Evolutionary conservation across 92 coral and sea anemone genomes (phyloP).

Genomic region (Heteractis magnifica): DNA sequence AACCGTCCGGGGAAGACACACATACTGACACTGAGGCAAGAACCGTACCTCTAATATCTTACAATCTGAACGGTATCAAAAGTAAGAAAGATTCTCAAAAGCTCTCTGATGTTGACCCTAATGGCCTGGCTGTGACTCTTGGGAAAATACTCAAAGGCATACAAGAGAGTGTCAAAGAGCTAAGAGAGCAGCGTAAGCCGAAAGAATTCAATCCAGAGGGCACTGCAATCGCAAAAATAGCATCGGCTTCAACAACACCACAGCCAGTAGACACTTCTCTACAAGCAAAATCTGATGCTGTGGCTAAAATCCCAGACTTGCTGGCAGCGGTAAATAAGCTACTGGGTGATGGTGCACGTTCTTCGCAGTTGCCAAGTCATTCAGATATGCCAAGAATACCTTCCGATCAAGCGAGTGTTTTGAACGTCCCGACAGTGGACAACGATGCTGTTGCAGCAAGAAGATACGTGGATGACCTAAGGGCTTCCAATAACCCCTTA

Average conservation of each 20-base stretch:
- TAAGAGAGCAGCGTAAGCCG: constrained; percentile 34
- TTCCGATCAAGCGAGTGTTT: constrained; percentile 14
- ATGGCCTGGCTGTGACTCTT: constrained; percentile 35
- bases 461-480: background rate
- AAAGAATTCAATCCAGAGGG: background rate
- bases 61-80: constrained; percentile 16
- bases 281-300: background rate
- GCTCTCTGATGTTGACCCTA: background rate
- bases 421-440: constrained; percentile 21
- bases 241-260: background rate
- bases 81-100: constrained; percentile 6
- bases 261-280: constrained; percentile 27
- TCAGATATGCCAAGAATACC: constrained; percentile 18
- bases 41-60: constrained; percentile 30
- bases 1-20: background rate
- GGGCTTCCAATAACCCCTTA: constrained; percentile 19
- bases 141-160: constrained; percentile 56
- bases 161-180: constrained; percentile 56
- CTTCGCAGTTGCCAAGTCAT: background rate
- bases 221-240: background rate
- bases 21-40: constrained; percentile 21
- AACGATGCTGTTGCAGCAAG: constrained; percentile 11
- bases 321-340: constrained; percentile 38
- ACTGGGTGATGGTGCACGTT: background rate
- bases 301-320: constrained; percentile 34